Evolutionary conservation across 2,113 vertebrate species (phyloP).

Genomic region (Atlantisia rogersi): DNA sequence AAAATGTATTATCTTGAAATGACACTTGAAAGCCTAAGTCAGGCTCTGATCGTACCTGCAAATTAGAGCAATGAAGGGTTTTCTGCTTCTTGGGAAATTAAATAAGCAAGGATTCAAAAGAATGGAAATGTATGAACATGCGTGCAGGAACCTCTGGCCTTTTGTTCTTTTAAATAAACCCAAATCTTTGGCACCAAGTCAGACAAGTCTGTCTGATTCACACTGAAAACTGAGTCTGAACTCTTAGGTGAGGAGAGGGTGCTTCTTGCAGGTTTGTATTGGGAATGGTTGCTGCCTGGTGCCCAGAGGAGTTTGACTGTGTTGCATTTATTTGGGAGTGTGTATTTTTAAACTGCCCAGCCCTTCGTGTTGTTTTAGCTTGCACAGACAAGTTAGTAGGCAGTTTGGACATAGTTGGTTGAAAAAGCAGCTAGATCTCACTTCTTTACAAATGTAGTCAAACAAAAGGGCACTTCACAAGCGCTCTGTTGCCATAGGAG

Average conservation of each 20-base stretch:
- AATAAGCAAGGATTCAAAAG: not conserved
- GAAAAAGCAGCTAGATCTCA: not conserved
- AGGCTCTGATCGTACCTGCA: not conserved
- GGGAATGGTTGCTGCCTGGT: not conserved
- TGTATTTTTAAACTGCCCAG: not conserved
- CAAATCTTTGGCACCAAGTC: not conserved
- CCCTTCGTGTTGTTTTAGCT: not conserved
- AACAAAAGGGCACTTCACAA: not conserved
- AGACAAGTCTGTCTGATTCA: not conserved
- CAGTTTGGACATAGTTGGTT: not conserved
- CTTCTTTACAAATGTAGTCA: not conserved
- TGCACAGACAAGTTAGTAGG: not conserved
- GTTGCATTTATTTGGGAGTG: not conserved
- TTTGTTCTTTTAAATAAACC: not conserved
- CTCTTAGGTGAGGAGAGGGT: not conserved
- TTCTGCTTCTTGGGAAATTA: not conserved
- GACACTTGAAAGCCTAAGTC: not conserved
- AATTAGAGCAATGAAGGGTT: not conserved
- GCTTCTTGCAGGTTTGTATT: not conserved
- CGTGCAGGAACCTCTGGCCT: not conserved
- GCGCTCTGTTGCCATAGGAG: not conserved
- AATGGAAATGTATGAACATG: not conserved
- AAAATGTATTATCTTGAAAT: conserved; percentile 10
- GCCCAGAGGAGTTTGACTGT: not conserved
- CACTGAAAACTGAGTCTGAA: not conserved